phyloP scores from a whole-genome alignment of 2,113 vertebrate genomes.

The Cololabis saira region DNA sequence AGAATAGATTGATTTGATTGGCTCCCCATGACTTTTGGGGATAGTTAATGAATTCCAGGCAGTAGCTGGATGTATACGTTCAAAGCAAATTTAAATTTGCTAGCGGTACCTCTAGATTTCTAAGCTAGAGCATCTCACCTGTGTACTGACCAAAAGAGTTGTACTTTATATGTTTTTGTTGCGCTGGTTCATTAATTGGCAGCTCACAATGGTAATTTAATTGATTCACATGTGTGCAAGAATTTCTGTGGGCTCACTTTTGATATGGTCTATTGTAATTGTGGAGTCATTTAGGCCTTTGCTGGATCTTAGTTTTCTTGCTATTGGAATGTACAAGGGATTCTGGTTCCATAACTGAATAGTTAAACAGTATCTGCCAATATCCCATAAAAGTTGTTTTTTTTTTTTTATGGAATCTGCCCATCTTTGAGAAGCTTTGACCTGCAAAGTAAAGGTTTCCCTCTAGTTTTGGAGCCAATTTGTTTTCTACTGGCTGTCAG shows the following conservation, averaged over 20 bases:
- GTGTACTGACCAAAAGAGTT: neutral
- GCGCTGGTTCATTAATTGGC: neutral
- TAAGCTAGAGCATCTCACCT: neutral
- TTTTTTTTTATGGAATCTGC: no score
- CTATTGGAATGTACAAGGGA: neutral
- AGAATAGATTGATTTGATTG: no score
- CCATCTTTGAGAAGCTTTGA: no score
- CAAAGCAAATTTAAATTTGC: neutral
- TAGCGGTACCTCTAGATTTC: neutral
- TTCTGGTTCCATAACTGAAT: no score
- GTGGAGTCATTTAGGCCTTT: neutral
- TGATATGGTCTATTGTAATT: neutral
- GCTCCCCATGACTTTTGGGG: no score
- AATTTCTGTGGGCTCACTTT: slow-evolving; percentile 16
- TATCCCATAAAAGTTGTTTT: no score
- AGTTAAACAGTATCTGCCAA: no score
- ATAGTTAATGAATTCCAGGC: no score
- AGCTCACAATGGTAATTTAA: neutral
- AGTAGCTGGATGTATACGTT: no score
- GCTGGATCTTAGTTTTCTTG: neutral
- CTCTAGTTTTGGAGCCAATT: no score
- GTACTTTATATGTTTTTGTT: neutral
- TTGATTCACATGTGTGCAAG: neutral
- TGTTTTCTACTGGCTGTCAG: no score
- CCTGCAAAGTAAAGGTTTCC: no score